Evolutionary conservation across 1,140 invertebrate species (phyloP).

Genomic region (Plutomurus gul): DNA sequence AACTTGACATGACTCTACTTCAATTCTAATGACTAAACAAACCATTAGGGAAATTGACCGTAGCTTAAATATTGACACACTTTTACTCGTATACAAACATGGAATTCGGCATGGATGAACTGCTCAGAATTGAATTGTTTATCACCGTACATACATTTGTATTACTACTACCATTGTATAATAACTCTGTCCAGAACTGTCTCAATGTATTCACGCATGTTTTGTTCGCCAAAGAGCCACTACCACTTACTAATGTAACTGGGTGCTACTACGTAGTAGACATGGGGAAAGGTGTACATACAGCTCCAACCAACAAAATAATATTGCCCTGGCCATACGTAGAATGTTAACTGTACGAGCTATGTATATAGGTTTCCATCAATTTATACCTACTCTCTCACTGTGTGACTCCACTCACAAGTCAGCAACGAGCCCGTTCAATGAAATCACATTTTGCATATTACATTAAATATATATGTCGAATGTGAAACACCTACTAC

Average conservation of each 20-base stretch:
- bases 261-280: too few relatives aligned
- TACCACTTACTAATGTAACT: too few relatives aligned
- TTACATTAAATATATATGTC: too few relatives aligned
- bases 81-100: conserved; percentile 29
- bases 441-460: not conserved
- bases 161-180: not conserved
- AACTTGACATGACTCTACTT: not conserved
- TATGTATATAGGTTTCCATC: too few relatives aligned
- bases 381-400: too few relatives aligned
- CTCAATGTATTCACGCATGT: not conserved
- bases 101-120: not conserved
- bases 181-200: not conserved
- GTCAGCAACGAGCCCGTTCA: too few relatives aligned
- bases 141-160: not conserved
- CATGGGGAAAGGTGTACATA: too few relatives aligned
- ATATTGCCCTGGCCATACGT: too few relatives aligned
- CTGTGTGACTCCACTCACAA: too few relatives aligned
- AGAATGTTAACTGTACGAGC: too few relatives aligned
- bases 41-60: conserved; percentile 38
- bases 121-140: not conserved
- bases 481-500: not conserved
- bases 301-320: too few relatives aligned
- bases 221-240: too few relatives aligned
- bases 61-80: conserved; percentile 39
- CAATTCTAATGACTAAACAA: conserved; percentile 25